Evolutionary conservation across 2,888 invertebrate genomes (phyloP).

Genomic region (Dicycla oo): DNA sequence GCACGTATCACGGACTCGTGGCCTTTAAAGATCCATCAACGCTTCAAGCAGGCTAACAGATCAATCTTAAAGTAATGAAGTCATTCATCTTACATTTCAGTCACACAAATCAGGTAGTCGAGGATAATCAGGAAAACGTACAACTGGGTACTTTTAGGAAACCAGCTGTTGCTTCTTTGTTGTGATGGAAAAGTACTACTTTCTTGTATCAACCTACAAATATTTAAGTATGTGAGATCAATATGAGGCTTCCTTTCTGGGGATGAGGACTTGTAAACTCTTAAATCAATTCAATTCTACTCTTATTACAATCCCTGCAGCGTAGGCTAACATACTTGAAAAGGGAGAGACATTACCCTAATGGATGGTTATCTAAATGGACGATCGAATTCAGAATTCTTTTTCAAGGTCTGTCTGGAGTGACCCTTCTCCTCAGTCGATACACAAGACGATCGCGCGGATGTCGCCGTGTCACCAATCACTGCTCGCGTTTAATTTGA

Average conservation of each 20-base stretch:
- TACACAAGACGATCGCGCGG: conserved; percentile 30
- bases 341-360: neutral
- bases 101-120: neutral
- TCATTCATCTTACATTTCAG: neutral
- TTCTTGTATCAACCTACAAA: too few species aligned
- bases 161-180: neutral
- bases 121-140: neutral
- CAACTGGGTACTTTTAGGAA: neutral
- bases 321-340: neutral
- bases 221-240: neutral
- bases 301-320: neutral
- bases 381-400: neutral
- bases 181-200: neutral
- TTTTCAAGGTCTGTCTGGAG: conserved; percentile 10
- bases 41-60: neutral
- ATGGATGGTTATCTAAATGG: neutral
- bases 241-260: neutral
- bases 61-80: conserved; percentile 10
- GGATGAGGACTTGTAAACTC: neutral
- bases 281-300: neutral
- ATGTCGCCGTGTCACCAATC: conserved; percentile 60
- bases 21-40: conserved; percentile 12
- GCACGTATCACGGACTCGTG: conserved; percentile 36
- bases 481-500: conserved; percentile 58
- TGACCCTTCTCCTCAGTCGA: conserved; percentile 29